Evolutionary conservation across 2,797 vertebrate species (phyloP), one percentile per base, ranked within the genome.

Genomic region (Oryzias sinensis): DNA sequence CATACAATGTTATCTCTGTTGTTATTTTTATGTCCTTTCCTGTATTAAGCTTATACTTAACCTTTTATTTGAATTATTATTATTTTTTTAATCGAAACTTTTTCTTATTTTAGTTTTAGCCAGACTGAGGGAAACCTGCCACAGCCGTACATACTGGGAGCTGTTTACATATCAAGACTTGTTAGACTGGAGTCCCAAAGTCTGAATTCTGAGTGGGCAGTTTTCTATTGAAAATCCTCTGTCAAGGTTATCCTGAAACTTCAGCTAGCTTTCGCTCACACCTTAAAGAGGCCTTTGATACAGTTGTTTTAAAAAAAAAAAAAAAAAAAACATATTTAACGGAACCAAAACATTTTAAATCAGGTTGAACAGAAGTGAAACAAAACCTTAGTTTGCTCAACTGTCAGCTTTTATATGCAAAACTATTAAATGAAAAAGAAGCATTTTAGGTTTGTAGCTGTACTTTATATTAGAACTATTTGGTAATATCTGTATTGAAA

Each of bases 31-130:
- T 74, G 73, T 53, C 47, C 62, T 43, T 50, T 55, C 78, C 25
- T 76, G 58, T 82, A 68, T 72, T 76, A 45, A 45, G 78, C 86
- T 70, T 70, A 61, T 88, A 83, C 88, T 84, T 86, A 86, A 87
- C 85, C 73, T 66, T 59, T 16, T 7, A 18, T 3, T 56, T 18
- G 18, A 18, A 22, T 22, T 22, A 22, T 22, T 22, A 22, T 22
- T 2, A 15, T 53, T 81, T 73, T 80, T 70, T 64, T 73, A 57
- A 49, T 25, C 9, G 48, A 49, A 40, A 42, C 59, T 67, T 56
- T 9, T 3, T 49, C 53, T 25, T 67, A 41, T 53, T 49, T 63
- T 14, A 16, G 37, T 17, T 24, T 56, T 43, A 49, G 25, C 47
- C 43, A 59, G 37, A 61, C 59, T 74, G 52, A 63, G 58, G 43